Evolutionary conservation across 2,113 vertebrate genomes (phyloP).

Genomic region (Aspidoscelis tigris): DNA sequence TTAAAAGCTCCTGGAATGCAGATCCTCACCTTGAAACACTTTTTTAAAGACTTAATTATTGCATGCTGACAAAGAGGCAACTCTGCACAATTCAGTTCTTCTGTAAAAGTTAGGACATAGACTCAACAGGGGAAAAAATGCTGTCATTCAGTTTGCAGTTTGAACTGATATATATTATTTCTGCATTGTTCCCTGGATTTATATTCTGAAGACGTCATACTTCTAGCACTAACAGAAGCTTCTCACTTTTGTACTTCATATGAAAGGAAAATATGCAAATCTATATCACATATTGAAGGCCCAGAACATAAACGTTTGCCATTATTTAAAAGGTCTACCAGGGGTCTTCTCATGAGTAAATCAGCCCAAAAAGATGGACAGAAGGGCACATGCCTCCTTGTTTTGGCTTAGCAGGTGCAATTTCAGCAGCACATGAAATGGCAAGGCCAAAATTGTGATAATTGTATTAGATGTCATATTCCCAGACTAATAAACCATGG

Average conservation of each 20-base stretch:
- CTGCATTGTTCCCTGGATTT: neutral
- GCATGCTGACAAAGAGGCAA: neutral
- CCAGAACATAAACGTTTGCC: neutral
- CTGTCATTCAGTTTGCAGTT: neutral
- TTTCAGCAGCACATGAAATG: no score
- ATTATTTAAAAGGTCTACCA: neutral
- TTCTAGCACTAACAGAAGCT: neutral
- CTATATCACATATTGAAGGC: no score
- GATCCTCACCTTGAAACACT: neutral
- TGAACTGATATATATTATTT: neutral
- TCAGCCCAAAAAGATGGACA: no score
- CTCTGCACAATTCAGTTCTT: neutral
- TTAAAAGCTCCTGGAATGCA: neutral
- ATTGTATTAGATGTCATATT: neutral
- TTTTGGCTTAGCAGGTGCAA: no score
- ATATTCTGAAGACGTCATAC: neutral
- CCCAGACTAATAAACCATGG: neutral
- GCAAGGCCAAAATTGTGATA: no score
- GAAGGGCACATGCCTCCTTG: no score
- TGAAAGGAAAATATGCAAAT: rapidly evolving
- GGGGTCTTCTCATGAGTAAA: no score
- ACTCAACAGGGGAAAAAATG: neutral
- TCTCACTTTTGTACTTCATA: neutral
- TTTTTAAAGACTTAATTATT: neutral
- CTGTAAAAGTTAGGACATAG: neutral